A percentile compares a stretch with the other conserved stretches of the same genome.
Evolutionary conservation across 2,888 invertebrate genomes (phyloP).

Genomic region (Papilio protenor): DNA sequence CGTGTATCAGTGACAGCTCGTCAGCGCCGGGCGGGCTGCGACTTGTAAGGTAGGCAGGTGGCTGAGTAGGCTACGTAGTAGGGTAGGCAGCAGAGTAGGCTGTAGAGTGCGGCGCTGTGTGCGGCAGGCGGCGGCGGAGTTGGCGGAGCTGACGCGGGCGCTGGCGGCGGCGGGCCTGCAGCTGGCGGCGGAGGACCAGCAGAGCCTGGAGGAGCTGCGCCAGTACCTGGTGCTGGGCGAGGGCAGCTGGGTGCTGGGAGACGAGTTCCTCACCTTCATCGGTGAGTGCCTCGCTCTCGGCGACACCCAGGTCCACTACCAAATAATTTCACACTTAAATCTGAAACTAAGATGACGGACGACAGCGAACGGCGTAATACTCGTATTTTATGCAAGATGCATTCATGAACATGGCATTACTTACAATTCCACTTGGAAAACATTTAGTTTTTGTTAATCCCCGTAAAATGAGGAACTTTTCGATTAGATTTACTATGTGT

Average conservation of each 20-base stretch:
- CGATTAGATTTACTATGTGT: too few species aligned
- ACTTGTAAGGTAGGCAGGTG: too few species aligned
- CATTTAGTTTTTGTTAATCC: not conserved
- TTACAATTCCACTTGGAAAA: not conserved
- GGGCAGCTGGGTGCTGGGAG: constrained; percentile 96
- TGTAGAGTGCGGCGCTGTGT: not conserved
- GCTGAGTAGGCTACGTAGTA: too few species aligned
- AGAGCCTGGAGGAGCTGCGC: constrained; percentile 91
- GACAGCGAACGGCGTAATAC: too few species aligned
- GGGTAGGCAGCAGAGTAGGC: too few species aligned
- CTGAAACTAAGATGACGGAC: too few species aligned
- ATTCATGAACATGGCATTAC: not conserved
- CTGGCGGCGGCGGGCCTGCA: constrained; percentile 85
- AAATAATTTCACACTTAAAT: too few species aligned
- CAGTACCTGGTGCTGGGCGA: constrained; percentile 95
- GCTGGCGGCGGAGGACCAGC: constrained; percentile 89
- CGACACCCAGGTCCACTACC: not conserved
- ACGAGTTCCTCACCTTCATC: constrained; percentile 92
- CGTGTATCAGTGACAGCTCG: too few species aligned
- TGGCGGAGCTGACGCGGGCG: constrained; percentile 88
- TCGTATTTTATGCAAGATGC: too few species aligned
- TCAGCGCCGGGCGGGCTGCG: too few species aligned
- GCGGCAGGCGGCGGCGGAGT: constrained; percentile 87
- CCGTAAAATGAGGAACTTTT: not conserved
- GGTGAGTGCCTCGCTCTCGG: constrained; percentile 74